Evolutionary conservation across 1,140 invertebrate species (phyloP).

Genomic region (Aphis gossypii): DNA sequence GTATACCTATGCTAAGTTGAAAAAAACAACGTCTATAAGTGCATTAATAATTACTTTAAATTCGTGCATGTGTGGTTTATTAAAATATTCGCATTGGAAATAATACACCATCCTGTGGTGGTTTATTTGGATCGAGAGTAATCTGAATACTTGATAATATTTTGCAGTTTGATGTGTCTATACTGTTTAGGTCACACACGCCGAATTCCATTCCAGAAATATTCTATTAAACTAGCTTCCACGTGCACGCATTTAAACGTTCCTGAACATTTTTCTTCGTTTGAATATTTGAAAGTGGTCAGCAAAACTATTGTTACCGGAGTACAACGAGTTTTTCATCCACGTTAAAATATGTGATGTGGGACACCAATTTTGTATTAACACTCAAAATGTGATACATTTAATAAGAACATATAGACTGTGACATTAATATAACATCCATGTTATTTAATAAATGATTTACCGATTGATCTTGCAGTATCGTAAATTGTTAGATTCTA

Average conservation of each 20-base stretch:
- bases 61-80: background rate
- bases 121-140: background rate
- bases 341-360: background rate
- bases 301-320: background rate
- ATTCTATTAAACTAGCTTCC: background rate
- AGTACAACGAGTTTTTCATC: background rate
- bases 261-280: background rate
- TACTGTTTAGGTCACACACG: background rate
- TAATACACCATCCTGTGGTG: background rate
- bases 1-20: background rate
- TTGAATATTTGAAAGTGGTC: background rate
- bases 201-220: background rate
- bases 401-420: background rate
- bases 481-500: background rate
- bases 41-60: background rate
- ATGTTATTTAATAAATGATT: too few relatives aligned
- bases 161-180: background rate
- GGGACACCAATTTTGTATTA: background rate
- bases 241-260: background rate
- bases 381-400: background rate
- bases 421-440: background rate
- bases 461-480: too few relatives aligned
- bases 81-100: background rate
- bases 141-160: background rate
- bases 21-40: background rate